Evolutionary conservation across 2,797 vertebrate species (phyloP).

Genomic region (Spizella passerina): DNA sequence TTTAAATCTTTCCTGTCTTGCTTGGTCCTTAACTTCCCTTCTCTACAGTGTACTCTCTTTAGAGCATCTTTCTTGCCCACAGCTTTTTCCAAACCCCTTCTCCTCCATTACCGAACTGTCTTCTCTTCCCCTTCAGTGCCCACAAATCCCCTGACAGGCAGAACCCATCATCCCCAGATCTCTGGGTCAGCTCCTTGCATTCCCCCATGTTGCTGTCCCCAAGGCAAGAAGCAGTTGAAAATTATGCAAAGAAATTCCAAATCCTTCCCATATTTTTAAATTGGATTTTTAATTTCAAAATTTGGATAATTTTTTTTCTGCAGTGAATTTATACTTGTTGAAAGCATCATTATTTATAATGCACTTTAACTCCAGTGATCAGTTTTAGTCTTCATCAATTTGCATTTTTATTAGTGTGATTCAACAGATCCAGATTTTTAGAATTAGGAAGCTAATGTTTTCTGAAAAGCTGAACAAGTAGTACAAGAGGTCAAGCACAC

Average conservation of each 20-base stretch:
- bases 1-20: background rate
- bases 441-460: slow-evolving; percentile 6
- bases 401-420: background rate
- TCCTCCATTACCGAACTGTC: background rate
- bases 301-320: background rate
- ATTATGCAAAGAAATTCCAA: background rate
- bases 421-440: background rate
- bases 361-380: background rate
- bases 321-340: background rate
- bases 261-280: background rate
- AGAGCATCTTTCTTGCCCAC: background rate
- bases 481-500: background rate
- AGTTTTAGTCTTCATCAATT: background rate
- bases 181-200: background rate
- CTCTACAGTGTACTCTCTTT: background rate
- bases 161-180: background rate
- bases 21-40: background rate
- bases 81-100: background rate
- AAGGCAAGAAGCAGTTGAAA: background rate
- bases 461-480: slow-evolving; percentile 31
- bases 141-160: background rate
- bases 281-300: background rate
- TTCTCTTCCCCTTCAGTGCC: background rate
- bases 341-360: background rate
- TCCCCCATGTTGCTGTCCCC: background rate